A percentile compares a stretch with the other conserved stretches of the same genome.
phyloP scores from a whole-genome alignment of 2,888 invertebrate species.

The Clanis bilineata region DNA sequence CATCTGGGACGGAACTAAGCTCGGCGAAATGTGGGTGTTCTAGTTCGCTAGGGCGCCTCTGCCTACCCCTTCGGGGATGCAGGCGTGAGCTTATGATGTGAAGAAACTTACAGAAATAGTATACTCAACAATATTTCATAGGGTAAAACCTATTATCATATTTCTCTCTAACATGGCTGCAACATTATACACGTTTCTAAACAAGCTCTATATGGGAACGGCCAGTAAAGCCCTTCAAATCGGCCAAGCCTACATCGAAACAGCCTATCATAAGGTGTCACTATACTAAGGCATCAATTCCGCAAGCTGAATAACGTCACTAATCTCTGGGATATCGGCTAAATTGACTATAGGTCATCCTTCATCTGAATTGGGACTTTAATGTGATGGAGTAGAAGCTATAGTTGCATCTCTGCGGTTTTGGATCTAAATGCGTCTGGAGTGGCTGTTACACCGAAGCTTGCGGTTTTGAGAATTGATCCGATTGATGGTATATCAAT shows the following conservation, averaged over 20 bases:
- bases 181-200: too few species aligned
- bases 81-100: too few species aligned
- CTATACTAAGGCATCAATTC: constrained; percentile 19
- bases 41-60: too few species aligned
- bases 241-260: not conserved
- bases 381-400: not conserved
- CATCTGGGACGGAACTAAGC: too few species aligned
- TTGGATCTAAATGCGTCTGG: constrained; percentile 6
- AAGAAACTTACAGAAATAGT: too few species aligned
- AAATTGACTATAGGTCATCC: constrained; percentile 22
- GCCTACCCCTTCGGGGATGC: too few species aligned
- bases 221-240: not conserved
- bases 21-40: too few species aligned
- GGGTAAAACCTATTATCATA: too few species aligned
- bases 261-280: constrained; percentile 12
- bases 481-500: not conserved
- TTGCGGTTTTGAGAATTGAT: not conserved
- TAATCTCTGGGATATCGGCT: constrained; percentile 22
- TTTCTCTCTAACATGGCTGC: too few species aligned
- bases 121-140: too few species aligned
- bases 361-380: not conserved
- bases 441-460: constrained; percentile 14
- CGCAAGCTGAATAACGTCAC: constrained; percentile 22
- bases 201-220: too few species aligned
- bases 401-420: not conserved